Conservation (phyloP, 1,140 invertebrate genomes). For the Lepidostoma basale region DNA sequence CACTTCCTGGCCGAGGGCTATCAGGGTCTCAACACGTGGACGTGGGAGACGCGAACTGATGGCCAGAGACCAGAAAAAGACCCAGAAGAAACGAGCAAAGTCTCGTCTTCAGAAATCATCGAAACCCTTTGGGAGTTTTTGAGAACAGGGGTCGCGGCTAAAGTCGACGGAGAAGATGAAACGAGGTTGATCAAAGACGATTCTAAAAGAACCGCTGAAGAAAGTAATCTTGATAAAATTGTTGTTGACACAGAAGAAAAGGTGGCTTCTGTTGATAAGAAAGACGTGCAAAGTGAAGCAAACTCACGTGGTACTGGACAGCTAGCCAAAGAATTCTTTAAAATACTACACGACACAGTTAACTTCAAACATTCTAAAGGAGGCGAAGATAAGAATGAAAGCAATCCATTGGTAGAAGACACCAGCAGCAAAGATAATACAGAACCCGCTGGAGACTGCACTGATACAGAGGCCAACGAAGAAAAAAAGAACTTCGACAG, state of each 20-base stretch:
- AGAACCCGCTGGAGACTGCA: constrained; percentile 12
- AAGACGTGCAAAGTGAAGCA: constrained; percentile 8
- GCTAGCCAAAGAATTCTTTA: constrained; percentile 56
- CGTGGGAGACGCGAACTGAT: constrained; percentile 28
- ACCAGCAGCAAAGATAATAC: not conserved
- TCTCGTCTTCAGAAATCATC: constrained; percentile 52
- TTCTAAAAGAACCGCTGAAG: not conserved
- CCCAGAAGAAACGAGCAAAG: constrained; percentile 23
- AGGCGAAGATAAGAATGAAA: constrained; percentile 52
- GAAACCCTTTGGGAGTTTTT: constrained; percentile 60
- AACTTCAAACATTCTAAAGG: constrained; percentile 50
- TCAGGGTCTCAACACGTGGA: constrained; percentile 42
- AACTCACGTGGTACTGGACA: constrained; percentile 50
- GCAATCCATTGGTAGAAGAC: constrained; percentile 47
- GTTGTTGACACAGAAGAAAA: constrained; percentile 43
- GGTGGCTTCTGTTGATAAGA: constrained; percentile 49
- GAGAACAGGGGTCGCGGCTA: constrained; percentile 29
- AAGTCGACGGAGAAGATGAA: constrained; percentile 16
- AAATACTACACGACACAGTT: constrained; percentile 57
- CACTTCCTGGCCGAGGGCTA: constrained; percentile 50
- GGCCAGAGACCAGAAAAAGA: constrained; percentile 29
- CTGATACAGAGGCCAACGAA: constrained; percentile 51
- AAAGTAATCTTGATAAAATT: constrained; percentile 13
- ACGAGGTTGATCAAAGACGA: not conserved
- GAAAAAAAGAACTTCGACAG: constrained; percentile 53